Base-by-base conservation (phyloP, 2,113 vertebrate species). In the Dipodomys spectabilis region DNA sequence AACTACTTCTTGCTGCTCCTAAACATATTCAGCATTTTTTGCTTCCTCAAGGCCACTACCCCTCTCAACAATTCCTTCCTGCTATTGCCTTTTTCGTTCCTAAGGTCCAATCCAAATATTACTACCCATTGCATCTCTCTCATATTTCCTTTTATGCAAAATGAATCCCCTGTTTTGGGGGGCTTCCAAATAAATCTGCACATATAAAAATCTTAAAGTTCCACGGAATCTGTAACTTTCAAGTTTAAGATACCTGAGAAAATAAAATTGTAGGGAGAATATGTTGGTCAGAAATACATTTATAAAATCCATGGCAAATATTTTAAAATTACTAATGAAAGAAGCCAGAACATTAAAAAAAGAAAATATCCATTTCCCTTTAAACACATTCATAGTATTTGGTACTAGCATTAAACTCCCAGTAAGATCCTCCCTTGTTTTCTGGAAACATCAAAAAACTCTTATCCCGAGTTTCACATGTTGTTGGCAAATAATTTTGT, bases 161-260 rank as follows among this genome's bases (percentile, higher is more conserved):
- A 88, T 53, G 25, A 82, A 91, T 77, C 32, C 13, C 53, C 94
- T 81, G 62, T 27, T 93, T 27, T 96, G 74, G 53, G 68, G 65
- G 22, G 27, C 75, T 91, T 86, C 84, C 60, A 84, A 7, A 23
- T 53, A 95, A 82, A 81, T 91, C 62, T 73, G 79, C 25, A 74
- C 49, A 81, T 28, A 68, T 39, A 32, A 53, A 90, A 87, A 32
- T 53, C 71, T 89, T 57, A 86, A 27, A 90, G 71, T 60, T 83
- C 44, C 64, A 15, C 1, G 74, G 45, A 86, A 86, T n/a, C 44
- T 19, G 7, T 49, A 71, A 72, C 82, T 87, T 94, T 92, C 30
- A 90, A 53, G 86, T 82, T 86, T 73, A 92, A 72, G 22, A 92
- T 10, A 82, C 65, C 9, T 92, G 19, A 74, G 35, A 88, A 20